A percentile compares a stretch with the other conserved stretches of the same genome.
These are phyloP conservation scores for Ennomos quercinarius DNA, from an alignment of 2,888 invertebrate genomes.

Conservation along the genomic window DNA sequence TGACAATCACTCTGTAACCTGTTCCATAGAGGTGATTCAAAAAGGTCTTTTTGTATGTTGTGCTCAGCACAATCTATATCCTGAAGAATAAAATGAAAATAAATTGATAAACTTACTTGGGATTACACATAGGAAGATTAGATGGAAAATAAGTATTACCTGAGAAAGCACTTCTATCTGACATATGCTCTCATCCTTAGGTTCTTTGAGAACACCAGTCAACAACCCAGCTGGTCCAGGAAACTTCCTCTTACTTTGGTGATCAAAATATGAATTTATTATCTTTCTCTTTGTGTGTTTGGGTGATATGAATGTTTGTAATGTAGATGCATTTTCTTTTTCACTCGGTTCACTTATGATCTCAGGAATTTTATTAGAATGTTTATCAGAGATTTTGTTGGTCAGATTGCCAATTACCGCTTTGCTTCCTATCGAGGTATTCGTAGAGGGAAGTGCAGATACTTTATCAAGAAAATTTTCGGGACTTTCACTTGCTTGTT, in stretches of 20 bases:
- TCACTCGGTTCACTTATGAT: slow-evolving; percentile 5
- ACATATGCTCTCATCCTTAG: slow-evolving; percentile 65
- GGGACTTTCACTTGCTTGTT: neutral
- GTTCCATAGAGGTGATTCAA: slow-evolving; percentile 72
- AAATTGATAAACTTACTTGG: too few relatives aligned
- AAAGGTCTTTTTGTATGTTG: slow-evolving; percentile 59
- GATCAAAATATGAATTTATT: slow-evolving; percentile 72
- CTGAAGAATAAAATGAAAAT: slow-evolving; percentile 48
- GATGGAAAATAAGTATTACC: slow-evolving; percentile 49
- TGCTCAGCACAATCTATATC: slow-evolving; percentile 73
- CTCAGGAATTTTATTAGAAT: slow-evolving; percentile 1
- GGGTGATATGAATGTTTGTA: slow-evolving; percentile 46
- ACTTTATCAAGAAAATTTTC: neutral
- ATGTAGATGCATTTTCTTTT: slow-evolving; percentile 8
- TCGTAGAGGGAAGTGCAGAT: slow-evolving; percentile 4
- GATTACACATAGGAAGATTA: too few relatives aligned
- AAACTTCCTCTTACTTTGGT: slow-evolving; percentile 75
- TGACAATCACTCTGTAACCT: slow-evolving; percentile 62
- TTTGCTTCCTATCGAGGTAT: neutral
- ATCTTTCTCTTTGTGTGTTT: slow-evolving; percentile 74
- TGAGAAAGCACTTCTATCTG: slow-evolving; percentile 76
- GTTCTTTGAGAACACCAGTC: slow-evolving; percentile 63
- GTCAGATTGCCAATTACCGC: neutral
- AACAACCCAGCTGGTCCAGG: slow-evolving; percentile 79
- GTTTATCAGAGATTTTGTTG: neutral